A percentile compares a stretch with the other conserved stretches of the same genome.
phyloP scores from a whole-genome alignment of 2,797 vertebrate species.

The Austrolebias charrua region DNA sequence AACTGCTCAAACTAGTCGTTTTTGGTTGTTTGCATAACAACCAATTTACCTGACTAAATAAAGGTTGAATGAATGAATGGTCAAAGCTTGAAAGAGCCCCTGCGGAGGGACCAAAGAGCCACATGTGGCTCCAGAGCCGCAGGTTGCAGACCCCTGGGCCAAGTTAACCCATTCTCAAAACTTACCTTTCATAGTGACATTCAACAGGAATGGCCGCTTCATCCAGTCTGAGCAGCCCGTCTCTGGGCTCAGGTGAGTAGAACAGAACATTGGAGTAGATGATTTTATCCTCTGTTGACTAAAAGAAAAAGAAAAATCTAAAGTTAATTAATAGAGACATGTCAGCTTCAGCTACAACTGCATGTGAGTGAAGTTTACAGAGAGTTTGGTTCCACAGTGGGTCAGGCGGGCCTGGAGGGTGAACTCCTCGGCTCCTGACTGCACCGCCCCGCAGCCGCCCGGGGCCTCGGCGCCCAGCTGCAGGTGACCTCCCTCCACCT shows the following conservation, averaged over 20 bases:
- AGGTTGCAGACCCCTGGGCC: too few species aligned
- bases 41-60: too few species aligned
- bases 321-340: too few species aligned
- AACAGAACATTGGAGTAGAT: slow-evolving; percentile 69
- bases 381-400: slow-evolving; percentile 68
- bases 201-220: slow-evolving; percentile 62
- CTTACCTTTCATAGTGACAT: slow-evolving; percentile 74
- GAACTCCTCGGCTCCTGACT: slow-evolving; percentile 46
- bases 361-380: slow-evolving; percentile 49
- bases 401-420: slow-evolving; percentile 48
- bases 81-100: too few species aligned
- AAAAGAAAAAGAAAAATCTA: not conserved
- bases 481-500: slow-evolving; percentile 57
- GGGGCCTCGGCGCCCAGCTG: slow-evolving; percentile 39
- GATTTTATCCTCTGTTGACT: slow-evolving; percentile 66
- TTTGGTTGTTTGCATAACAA: too few species aligned
- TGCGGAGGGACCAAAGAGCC: too few species aligned
- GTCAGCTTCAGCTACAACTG: too few species aligned
- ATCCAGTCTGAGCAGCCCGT: slow-evolving; percentile 62
- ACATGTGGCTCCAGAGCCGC: too few species aligned
- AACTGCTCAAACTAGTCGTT: too few species aligned
- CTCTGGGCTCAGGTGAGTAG: slow-evolving; percentile 61
- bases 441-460: slow-evolving; percentile 44
- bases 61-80: too few species aligned
- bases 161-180: not conserved